Evolutionary conservation across 30 jellyfish, hydroid and myxozoan genomes (phyloP).

Genomic region (Hydra vulgaris): DNA sequence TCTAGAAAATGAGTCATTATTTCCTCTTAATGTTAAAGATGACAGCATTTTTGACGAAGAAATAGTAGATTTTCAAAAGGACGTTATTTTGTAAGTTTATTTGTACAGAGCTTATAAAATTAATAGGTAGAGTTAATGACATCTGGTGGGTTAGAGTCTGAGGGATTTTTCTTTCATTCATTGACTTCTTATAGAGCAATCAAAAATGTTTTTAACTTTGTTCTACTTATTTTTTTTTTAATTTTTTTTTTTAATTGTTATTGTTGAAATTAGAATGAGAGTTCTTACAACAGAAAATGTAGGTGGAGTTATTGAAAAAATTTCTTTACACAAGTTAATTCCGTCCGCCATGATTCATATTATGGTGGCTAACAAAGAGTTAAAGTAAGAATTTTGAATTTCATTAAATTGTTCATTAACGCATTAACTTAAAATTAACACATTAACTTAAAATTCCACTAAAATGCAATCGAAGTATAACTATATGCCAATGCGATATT

Average conservation of each 20-base stretch:
- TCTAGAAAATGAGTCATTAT: not conserved
- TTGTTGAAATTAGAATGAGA: constrained; percentile 23
- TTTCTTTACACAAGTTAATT: constrained; percentile 54
- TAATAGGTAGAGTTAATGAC: too few relatives aligned
- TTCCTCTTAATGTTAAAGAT: not conserved
- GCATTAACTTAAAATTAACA: too few relatives aligned
- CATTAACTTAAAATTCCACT: too few relatives aligned
- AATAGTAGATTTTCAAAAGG: not conserved
- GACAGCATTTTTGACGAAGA: not conserved
- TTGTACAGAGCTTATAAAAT: not conserved
- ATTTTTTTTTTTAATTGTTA: not conserved
- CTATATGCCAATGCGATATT: too few relatives aligned
- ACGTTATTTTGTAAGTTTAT: not conserved
- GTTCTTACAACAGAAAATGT: constrained; percentile 42
- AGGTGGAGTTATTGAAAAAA: constrained; percentile 34
- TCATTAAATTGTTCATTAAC: too few relatives aligned
- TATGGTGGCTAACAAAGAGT: constrained; percentile 48
- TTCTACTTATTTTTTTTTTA: not conserved
- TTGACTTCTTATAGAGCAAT: too few relatives aligned
- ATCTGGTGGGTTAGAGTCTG: too few relatives aligned
- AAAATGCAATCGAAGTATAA: too few relatives aligned
- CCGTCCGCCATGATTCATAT: constrained; percentile 70
- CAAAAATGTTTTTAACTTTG: not conserved
- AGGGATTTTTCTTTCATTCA: too few relatives aligned
- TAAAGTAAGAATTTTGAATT: constrained; percentile 31